Evolutionary conservation across 2,888 invertebrate species (phyloP).

Genomic region (Julus scandinavius): DNA sequence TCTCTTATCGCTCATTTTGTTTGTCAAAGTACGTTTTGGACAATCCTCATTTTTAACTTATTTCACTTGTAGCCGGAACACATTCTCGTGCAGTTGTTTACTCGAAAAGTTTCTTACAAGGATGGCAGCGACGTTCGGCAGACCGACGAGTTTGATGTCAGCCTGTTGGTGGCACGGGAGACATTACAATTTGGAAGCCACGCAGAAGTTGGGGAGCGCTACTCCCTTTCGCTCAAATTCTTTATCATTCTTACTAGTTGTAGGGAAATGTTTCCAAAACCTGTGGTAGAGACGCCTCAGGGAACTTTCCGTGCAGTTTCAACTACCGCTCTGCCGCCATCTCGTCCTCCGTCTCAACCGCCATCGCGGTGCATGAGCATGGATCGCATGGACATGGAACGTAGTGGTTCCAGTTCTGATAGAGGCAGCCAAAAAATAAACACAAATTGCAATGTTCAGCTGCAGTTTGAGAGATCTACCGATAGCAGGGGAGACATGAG

Average conservation of each 20-base stretch:
- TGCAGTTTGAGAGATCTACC: slow-evolving; percentile 4
- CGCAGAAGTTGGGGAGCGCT: slow-evolving; percentile 63
- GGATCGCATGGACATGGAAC: slow-evolving; percentile 4
- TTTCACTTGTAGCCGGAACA: slow-evolving; percentile 67
- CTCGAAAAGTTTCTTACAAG: slow-evolving; percentile 71
- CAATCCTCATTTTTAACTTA: background rate
- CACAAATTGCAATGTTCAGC: background rate
- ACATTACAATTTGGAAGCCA: slow-evolving; percentile 62
- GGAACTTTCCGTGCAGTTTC: slow-evolving; percentile 74
- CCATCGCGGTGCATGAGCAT: slow-evolving; percentile 37
- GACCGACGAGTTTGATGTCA: slow-evolving; percentile 76
- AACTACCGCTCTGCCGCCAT: slow-evolving; percentile 55
- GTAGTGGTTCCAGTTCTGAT: background rate
- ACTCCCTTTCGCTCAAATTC: slow-evolving; percentile 70
- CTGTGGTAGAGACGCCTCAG: slow-evolving; percentile 72
- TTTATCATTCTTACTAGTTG: slow-evolving; percentile 73
- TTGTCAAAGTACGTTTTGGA: background rate
- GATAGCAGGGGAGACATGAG: slow-evolving; percentile 49
- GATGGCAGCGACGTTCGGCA: slow-evolving; percentile 73
- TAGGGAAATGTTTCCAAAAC: slow-evolving; percentile 69
- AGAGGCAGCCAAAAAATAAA: background rate
- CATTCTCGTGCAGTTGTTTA: slow-evolving; percentile 73
- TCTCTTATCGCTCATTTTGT: background rate
- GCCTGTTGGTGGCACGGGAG: slow-evolving; percentile 74
- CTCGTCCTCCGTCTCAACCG: slow-evolving; percentile 50